Percentiles rank a stretch among this genome's conserved stretches.
Evolutionary conservation across 92 coral and sea anemone genomes (phyloP).

Genomic region (Phymanthus crucifer): DNA sequence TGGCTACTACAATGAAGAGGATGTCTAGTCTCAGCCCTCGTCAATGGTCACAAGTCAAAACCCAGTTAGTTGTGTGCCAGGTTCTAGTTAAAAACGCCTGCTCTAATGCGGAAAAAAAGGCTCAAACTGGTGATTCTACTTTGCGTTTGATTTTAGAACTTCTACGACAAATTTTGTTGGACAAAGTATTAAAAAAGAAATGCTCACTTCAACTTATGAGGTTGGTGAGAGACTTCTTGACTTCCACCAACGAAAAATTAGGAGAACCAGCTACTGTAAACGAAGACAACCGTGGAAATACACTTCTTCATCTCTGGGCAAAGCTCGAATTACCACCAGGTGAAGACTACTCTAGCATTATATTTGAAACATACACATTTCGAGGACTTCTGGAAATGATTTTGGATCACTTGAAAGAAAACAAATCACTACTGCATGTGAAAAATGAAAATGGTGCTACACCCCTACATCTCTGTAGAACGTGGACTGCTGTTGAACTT

Average conservation of each 20-base stretch:
- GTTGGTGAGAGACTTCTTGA: neutral
- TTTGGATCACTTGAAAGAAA: neutral
- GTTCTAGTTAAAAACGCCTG: too few species aligned
- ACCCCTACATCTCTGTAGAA: conserved; percentile 28
- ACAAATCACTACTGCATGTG: neutral
- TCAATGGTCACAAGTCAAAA: too few species aligned
- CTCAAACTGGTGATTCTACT: too few species aligned
- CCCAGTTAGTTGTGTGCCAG: too few species aligned
- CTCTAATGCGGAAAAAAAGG: too few species aligned
- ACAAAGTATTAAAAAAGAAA: too few species aligned
- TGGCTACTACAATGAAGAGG: too few species aligned
- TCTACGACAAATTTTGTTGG: too few species aligned
- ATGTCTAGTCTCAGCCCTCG: too few species aligned
- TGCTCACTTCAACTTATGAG: too few species aligned
- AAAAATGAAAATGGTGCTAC: conserved; percentile 13
- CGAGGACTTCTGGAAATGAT: neutral
- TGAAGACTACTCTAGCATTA: neutral
- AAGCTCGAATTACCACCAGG: neutral
- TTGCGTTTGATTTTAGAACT: too few species aligned
- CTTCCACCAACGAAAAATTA: neutral
- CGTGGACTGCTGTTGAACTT: conserved; percentile 34
- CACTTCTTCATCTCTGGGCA: conserved; percentile 32
- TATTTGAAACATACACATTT: neutral
- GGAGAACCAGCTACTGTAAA: neutral
- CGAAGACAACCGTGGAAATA: too few species aligned